These are phyloP conservation scores for Microctenopoma steveboyesi DNA, from an alignment of 2,797 vertebrate genomes.

Conservation along the genomic window DNA sequence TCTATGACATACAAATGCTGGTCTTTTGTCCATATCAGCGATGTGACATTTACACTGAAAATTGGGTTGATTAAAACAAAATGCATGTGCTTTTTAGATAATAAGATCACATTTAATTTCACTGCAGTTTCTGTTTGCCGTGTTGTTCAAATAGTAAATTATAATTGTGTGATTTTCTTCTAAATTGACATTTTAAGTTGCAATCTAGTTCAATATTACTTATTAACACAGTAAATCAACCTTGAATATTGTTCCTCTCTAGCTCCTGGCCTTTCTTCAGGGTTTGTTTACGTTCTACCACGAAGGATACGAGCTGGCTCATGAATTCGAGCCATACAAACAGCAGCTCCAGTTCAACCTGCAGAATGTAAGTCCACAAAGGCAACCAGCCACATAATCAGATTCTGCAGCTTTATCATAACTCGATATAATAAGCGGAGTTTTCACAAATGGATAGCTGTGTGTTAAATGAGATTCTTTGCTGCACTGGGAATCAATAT, in stretches of 20 bases:
- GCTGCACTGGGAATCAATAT: conserved; percentile 59
- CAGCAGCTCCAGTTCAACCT: conserved; percentile 99
- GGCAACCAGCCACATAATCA: conserved; percentile 63
- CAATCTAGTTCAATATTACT: conserved; percentile 24
- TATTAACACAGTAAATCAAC: conserved; percentile 32
- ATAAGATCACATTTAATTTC: too few species aligned
- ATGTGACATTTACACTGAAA: not conserved
- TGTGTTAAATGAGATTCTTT: conserved; percentile 56
- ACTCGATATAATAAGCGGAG: conserved; percentile 55
- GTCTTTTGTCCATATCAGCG: not conserved
- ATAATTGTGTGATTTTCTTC: not conserved
- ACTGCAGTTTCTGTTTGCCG: too few species aligned
- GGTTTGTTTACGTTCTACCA: conserved; percentile 99
- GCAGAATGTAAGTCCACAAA: conserved; percentile 91
- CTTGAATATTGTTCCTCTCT: conserved; percentile 59
- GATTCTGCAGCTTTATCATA: conserved; percentile 68
- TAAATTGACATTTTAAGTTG: not conserved
- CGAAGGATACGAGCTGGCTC: conserved; percentile 97
- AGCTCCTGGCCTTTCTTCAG: conserved; percentile 99
- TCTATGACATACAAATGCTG: not conserved
- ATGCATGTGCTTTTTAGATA: not conserved
- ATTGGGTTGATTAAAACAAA: conserved; percentile 1
- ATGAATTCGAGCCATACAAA: conserved; percentile 97
- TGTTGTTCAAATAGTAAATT: too few species aligned
- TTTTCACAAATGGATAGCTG: conserved; percentile 62